phyloP scores from a whole-genome alignment of 2,113 vertebrate species.

The Myanophis thanlyinensis region DNA sequence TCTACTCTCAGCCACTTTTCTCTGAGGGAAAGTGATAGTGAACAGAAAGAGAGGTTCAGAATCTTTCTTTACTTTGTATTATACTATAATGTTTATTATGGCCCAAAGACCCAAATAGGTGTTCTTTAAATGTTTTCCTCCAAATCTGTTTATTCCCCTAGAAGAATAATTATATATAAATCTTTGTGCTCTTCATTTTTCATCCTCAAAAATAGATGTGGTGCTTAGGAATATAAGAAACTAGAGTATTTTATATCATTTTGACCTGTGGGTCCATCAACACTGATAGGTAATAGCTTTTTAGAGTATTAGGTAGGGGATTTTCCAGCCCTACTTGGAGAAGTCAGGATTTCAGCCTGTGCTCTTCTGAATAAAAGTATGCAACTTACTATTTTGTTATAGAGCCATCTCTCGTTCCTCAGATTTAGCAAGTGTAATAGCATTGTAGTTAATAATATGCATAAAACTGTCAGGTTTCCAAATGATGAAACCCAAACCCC shows the following conservation, averaged over 20 bases:
- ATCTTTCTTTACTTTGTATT: neutral
- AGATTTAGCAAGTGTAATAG: neutral
- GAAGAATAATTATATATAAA: neutral
- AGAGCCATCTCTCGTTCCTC: constrained; percentile 3
- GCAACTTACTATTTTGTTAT: neutral
- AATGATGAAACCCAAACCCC: no score
- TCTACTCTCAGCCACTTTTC: neutral
- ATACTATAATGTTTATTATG: neutral
- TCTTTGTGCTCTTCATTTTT: neutral
- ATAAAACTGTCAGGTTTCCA: no score
- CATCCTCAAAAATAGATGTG: neutral
- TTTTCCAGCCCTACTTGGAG: neutral
- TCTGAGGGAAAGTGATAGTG: neutral
- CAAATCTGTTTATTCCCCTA: neutral
- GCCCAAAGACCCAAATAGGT: neutral
- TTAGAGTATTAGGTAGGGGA: neutral
- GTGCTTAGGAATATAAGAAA: neutral
- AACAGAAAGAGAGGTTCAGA: neutral
- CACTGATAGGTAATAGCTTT: neutral
- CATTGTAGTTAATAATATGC: neutral
- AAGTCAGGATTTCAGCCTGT: neutral
- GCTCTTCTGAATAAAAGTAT: neutral
- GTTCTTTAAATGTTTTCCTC: neutral
- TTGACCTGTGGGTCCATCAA: neutral
- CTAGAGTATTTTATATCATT: neutral